Evolutionary conservation across 2,797 vertebrate genomes (phyloP).

Genomic region (Smutsia temminckii): DNA sequence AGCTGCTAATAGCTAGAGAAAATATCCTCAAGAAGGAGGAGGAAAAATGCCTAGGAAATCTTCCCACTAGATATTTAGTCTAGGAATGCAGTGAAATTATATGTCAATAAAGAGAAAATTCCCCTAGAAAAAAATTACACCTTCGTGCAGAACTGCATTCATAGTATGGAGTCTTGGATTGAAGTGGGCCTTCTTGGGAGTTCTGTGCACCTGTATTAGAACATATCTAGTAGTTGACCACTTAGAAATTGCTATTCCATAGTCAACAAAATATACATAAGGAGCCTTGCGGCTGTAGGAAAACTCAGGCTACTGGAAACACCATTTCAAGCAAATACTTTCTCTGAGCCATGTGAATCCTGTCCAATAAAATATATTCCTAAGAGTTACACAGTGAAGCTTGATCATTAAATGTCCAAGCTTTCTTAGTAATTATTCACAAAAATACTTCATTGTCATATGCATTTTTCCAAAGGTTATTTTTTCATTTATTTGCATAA

Average conservation of each 20-base stretch:
- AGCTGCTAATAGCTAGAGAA: neutral
- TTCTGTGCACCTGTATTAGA: neutral
- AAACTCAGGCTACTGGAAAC: neutral
- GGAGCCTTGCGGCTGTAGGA: fast-evolving
- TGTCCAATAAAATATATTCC: neutral
- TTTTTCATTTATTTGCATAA: neutral
- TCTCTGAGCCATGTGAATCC: neutral
- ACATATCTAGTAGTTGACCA: too few species aligned
- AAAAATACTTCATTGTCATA: neutral
- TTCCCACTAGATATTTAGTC: neutral
- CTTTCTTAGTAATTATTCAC: neutral
- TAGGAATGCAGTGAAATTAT: neutral
- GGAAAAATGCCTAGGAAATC: neutral
- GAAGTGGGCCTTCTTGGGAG: neutral
- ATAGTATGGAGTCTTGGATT: neutral
- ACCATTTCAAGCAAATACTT: neutral
- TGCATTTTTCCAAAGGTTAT: neutral
- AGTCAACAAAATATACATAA: too few species aligned
- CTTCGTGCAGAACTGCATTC: neutral
- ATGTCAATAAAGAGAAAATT: neutral
- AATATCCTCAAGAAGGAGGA: neutral
- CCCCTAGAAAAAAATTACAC: neutral
- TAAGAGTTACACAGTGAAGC: neutral
- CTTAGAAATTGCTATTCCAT: neutral
- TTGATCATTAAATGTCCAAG: neutral